Percentiles rank a stretch among this genome's conserved stretches.
These are phyloP conservation scores for Cerceris ruficornis DNA, from an alignment of 2,888 invertebrate genomes.

Conservation along the genomic window DNA sequence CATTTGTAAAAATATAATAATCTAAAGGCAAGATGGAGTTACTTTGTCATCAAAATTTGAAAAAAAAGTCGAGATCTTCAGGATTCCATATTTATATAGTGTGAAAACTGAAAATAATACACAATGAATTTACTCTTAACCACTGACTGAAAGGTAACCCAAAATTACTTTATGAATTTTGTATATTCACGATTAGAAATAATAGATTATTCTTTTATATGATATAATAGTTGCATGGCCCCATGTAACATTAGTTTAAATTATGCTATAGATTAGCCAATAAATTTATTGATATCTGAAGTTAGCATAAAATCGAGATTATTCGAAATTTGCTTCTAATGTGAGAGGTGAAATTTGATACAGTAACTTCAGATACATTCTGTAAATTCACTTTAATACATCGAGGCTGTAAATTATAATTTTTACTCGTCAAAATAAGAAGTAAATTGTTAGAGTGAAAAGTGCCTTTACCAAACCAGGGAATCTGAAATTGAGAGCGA, in stretches of 20 bases:
- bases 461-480: constrained; percentile 77
- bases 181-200: constrained; percentile 36
- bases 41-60: constrained; percentile 13
- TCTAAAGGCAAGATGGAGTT: constrained; percentile 18
- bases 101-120: constrained; percentile 15
- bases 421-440: constrained; percentile 55
- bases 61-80: constrained; percentile 6
- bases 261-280: constrained; percentile 44
- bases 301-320: constrained; percentile 24
- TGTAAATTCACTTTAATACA: constrained; percentile 46
- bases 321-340: constrained; percentile 20
- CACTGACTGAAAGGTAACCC: constrained; percentile 26
- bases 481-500: constrained; percentile 67
- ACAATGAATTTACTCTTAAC: constrained; percentile 28
- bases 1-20: constrained; percentile 11
- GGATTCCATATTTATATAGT: constrained; percentile 3
- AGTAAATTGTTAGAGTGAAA: constrained; percentile 71
- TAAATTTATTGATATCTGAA: constrained; percentile 40
- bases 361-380: constrained; percentile 41
- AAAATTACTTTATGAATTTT: constrained; percentile 32
- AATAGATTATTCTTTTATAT: constrained; percentile 60
- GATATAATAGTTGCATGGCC: constrained; percentile 35
- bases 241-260: constrained; percentile 51
- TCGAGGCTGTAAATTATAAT: constrained; percentile 63
- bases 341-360: constrained; percentile 41